These are phyloP conservation scores for Phortica magna DNA, from an alignment of 2,888 invertebrate species.

Conservation along the genomic window DNA sequence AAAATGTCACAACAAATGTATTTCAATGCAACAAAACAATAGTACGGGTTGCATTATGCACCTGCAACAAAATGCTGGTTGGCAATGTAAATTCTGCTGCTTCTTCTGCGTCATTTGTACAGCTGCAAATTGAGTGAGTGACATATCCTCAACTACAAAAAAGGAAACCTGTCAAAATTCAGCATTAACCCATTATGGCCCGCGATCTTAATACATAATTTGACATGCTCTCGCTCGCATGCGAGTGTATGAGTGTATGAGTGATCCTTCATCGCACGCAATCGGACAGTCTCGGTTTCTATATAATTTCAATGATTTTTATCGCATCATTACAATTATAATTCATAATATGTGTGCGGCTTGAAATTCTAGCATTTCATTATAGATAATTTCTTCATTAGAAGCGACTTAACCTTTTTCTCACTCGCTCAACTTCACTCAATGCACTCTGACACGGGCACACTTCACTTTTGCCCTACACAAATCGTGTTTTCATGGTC, in stretches of 20 bases:
- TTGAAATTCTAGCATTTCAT: constrained; percentile 59
- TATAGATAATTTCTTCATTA: constrained; percentile 70
- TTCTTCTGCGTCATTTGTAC: too few relatives aligned
- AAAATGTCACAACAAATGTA: constrained; percentile 28
- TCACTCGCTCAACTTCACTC: constrained; percentile 39
- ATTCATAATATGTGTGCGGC: constrained; percentile 49
- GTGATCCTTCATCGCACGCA: constrained; percentile 54
- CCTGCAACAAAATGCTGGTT: constrained; percentile 14
- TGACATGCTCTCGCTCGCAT: constrained; percentile 63
- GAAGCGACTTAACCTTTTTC: constrained; percentile 42
- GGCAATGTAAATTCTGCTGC: constrained; percentile 14
- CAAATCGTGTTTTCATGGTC: constrained; percentile 10
- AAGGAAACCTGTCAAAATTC: constrained; percentile 37
- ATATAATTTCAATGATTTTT: constrained; percentile 63
- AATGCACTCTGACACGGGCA: constrained; percentile 43
- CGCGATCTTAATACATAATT: constrained; percentile 58
- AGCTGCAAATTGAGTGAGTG: constrained; percentile 52
- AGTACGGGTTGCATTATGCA: not conserved
- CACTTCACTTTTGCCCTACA: constrained; percentile 47
- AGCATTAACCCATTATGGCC: not conserved
- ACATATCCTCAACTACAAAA: constrained; percentile 49
- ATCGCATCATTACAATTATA: constrained; percentile 60
- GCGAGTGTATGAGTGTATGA: constrained; percentile 70
- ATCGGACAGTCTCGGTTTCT: constrained; percentile 61
- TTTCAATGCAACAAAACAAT: constrained; percentile 30